phyloP scores from a whole-genome alignment of 2,888 invertebrate genomes.

The Raillietiella orientalis region DNA sequence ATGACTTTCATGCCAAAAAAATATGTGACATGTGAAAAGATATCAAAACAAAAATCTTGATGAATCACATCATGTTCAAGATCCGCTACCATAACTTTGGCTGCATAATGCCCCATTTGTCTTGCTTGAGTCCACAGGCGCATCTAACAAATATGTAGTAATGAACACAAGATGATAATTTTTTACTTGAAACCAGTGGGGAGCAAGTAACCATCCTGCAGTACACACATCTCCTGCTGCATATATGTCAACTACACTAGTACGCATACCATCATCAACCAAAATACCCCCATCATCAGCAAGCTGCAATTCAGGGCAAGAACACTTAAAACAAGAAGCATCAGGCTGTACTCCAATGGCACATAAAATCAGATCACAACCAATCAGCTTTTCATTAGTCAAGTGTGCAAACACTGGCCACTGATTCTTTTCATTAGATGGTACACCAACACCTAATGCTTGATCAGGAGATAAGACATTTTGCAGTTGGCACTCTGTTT shows the following conservation, averaged over 20 bases:
- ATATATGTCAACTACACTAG: conserved; percentile 38
- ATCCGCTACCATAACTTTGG: conserved; percentile 38
- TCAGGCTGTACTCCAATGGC: conserved; percentile 57
- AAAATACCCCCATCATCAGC: conserved; percentile 40
- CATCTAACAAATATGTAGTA: conserved; percentile 22
- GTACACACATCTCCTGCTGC: conserved; percentile 86
- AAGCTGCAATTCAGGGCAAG: conserved; percentile 1
- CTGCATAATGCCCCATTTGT: conserved; percentile 86
- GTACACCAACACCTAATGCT: too few species aligned
- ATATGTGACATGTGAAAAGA: conserved; percentile 82
- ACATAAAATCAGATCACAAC: conserved; percentile 70
- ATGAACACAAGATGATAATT: neutral
- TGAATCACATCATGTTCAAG: neutral
- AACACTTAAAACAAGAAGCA: conserved; percentile 1
- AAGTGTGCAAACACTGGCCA: conserved; percentile 39
- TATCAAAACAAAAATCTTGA: conserved; percentile 76
- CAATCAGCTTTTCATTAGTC: conserved; percentile 30
- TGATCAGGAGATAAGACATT: conserved; percentile 11
- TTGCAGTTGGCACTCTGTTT: conserved; percentile 14
- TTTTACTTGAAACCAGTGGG: conserved; percentile 36
- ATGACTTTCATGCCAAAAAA: conserved; percentile 82
- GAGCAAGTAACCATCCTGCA: conserved; percentile 36
- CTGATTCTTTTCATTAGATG: conserved; percentile 4
- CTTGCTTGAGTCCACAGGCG: conserved; percentile 90
- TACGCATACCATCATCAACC: conserved; percentile 58